Conservation (phyloP, 1,140 invertebrate species). For the Yoshiicerus persimilis region DNA sequence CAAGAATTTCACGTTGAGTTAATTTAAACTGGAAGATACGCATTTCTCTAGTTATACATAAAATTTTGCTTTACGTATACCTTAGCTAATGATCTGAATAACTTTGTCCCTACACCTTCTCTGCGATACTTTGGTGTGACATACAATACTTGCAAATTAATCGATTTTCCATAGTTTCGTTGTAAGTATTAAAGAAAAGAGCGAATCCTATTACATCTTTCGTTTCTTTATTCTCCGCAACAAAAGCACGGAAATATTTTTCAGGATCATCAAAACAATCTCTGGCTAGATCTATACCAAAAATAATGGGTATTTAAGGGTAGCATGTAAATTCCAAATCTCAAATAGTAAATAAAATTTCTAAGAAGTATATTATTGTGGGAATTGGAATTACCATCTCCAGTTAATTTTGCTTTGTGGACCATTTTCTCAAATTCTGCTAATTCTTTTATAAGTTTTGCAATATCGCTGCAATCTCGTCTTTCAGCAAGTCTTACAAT, state of each 20-base stretch:
- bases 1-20: not conserved
- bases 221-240: constrained; percentile 59
- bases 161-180: constrained; percentile 70
- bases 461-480: constrained; percentile 56
- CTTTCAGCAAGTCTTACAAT: not conserved
- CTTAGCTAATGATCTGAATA: constrained; percentile 71
- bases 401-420: constrained; percentile 67
- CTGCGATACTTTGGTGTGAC: constrained; percentile 66
- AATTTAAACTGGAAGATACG: not conserved
- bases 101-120: constrained; percentile 66
- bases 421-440: constrained; percentile 79
- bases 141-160: constrained; percentile 82
- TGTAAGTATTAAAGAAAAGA: constrained; percentile 74
- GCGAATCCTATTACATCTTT: constrained; percentile 64
- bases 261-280: constrained; percentile 68
- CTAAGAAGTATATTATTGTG: no score
- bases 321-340: no score
- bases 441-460: constrained; percentile 67
- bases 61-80: constrained; percentile 54
- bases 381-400: constrained; percentile 54
- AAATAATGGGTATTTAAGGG: no score
- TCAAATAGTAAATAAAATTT: no score
- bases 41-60: not conserved
- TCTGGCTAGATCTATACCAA: constrained; percentile 62
- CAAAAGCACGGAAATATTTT: constrained; percentile 67